These are phyloP conservation scores for Pipistrellus kuhlii DNA, from an alignment of 2,797 vertebrate genomes.

Conservation along the genomic window DNA sequence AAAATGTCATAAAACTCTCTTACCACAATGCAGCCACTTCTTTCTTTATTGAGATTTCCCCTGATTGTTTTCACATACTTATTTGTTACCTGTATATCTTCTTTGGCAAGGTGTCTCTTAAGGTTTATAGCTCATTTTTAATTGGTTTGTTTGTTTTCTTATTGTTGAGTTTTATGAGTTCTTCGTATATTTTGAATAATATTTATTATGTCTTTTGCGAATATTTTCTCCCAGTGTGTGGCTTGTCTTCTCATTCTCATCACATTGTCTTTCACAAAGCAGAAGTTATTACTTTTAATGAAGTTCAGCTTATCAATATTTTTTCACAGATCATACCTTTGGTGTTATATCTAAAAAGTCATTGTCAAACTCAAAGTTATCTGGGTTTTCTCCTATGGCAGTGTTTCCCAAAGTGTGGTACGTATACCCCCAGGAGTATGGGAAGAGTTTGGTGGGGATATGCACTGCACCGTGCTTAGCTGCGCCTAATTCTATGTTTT, in stretches of 20 bases:
- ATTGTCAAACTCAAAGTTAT: neutral
- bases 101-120: neutral
- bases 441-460: too few relatives aligned
- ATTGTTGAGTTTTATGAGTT: neutral
- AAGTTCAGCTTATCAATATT: neutral
- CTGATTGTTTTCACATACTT: neutral
- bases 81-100: neutral
- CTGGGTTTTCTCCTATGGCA: neutral
- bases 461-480: too few relatives aligned
- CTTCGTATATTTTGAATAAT: neutral
- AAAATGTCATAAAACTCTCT: neutral
- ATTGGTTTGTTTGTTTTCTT: neutral
- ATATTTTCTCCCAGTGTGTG: neutral
- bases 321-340: neutral
- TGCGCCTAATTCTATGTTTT: too few relatives aligned
- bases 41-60: neutral
- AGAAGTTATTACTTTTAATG: neutral
- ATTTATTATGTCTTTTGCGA: neutral
- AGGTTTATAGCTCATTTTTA: neutral
- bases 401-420: too few relatives aligned
- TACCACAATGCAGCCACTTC: neutral
- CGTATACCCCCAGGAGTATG: too few relatives aligned
- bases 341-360: neutral
- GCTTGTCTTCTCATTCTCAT: neutral
- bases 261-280: neutral